Evolutionary conservation across 2,888 invertebrate species (phyloP), one percentile per base, ranked within the genome.

Genomic region (Ormyrus nitidulus): DNA sequence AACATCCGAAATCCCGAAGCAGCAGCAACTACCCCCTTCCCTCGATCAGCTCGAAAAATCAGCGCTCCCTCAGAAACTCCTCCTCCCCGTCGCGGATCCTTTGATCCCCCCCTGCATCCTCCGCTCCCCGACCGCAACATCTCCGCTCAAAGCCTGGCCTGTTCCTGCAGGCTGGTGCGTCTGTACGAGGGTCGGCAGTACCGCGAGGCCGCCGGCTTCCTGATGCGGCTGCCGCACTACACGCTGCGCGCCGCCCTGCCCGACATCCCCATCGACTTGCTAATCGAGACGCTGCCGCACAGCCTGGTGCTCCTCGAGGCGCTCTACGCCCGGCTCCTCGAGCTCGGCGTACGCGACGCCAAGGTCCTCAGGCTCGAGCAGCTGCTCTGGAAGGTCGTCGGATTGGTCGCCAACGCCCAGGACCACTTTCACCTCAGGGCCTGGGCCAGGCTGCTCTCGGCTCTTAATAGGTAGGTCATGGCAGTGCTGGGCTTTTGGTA

Each of bases 281-380:
- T 98, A 84, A 94, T 97, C n/a, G 97, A 97, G 85, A 95, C 97
- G 3, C 92, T 98, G 90, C 98, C 98, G 0, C 96, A 96, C 89
- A 96, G 96, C 19, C 93, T 98, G 2, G 95, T 96, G 85, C 93
- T 98, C 68, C 92, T 98, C 84, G 98, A 98, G 89, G 96, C 97
- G 0, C 93, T 98, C 44, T 95, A 93, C 84, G 91, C 92, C 10
- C 83, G 89, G 64, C 79, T 89, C 5, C 82, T 85, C 49, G 89
- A 89, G 58, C 82, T 89, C 46, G 84, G 86, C 62, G 81, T 87
- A 56, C 85, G 90, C 83, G 89, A 82, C 90, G 54, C 62, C n/a
- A 90, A 91, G 80, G 86, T 91, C 3, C 86, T 92, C 11, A 89
- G 91, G 86, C 94, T 95, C 78, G 97, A 97, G 87, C 93, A 95